Evolutionary conservation across 64 coral and sea anemone species (phyloP), one percentile per base, ranked within the genome.

Genomic region (Montipora foliosa): DNA sequence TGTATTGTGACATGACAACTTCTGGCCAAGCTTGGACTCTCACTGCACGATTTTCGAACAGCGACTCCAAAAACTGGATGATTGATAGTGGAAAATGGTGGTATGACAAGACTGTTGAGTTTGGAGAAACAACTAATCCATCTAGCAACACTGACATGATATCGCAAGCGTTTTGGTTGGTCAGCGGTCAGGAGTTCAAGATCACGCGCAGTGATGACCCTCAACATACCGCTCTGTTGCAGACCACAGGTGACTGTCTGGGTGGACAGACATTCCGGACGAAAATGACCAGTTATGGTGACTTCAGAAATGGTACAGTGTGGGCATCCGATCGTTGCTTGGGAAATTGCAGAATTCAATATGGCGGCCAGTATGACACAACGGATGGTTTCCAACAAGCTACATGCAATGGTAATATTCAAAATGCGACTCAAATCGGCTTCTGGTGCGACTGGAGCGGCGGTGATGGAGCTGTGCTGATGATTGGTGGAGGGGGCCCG

Each of bases 161-260:
- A 29, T 29, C 29, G 29, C 29, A 29, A 29, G 29, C 29, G 29
- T 29, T 29, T 29, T 29, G 29, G 29, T 29, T 29, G 29, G 29
- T 29, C 29, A 29, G 29, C 29, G 29, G 29, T 29, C 29, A 29
- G 29, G 29, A 29, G 29, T 78, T 93, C 16, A 93, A 93, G 82
- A 93, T 93, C 82, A 93, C 91, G 11, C 82, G 90, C 44, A 82
- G 46, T 73, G 90, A 91, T 82, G 90, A 91, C 67, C 68, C 79
- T 76, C 49, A 44, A 16, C 76, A 88, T 19, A 88, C 72, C 20
- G 53, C 79, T 37, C 8, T 82, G 8, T 62, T 82, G 79, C 79
- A 64, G 25, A 82, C 53, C 20, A 82, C 79, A 82, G 79, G 49
- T 53, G 21, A 81, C 49, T 81, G 78, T 4, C 53, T 57, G 53